Base-by-base conservation (phyloP, 2,113 vertebrate species). In the Lepus timidus region DNA sequence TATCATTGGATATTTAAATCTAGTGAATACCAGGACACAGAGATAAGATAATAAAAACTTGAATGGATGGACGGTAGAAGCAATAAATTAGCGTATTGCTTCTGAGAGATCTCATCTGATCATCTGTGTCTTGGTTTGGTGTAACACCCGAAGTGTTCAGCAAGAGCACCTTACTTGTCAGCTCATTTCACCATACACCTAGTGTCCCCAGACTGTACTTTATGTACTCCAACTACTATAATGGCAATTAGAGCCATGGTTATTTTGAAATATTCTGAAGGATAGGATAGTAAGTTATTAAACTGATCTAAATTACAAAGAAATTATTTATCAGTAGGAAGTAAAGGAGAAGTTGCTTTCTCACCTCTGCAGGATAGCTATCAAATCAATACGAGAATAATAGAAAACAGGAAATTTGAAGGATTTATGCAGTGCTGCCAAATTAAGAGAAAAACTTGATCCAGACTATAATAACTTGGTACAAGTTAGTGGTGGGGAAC, bases 241-340 rank as follows among this genome's bases (percentile, higher is more conserved):
- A 73, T 13, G 19, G 6, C 13, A 81, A 90, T 93, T 55, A 3
- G 6, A 76, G 29, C 16, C 25, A 10, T 44, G 22, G 36, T 88
- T 36, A 51, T 85, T 95, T 78, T 89, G 25, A 82, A 88, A n/a
- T 61, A 62, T 85, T 71, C 39, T 73, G 11, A 67, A 73, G 8
- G 86, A 82, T 1, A 74, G 79, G 51, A 19, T 12, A 82, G 9
- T 36, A 10, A 88, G 67, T 79, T 85, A 75, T 68, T 83, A 36
- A 88, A 70, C 9, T 78, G 44, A 94, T 17, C 3, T 80, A 83
- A 88, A 71, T 61, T 76, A 31, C 73, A 9, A 1, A 31, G 9
- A 64, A 2, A 70, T 65, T 44, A n/a, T 80, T 93, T 64, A 83
- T 65, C n/a, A 78, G 20, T 49, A 85, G 29, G 55, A 85, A 14